These are phyloP conservation scores for Lacerta agilis DNA, from an alignment of 2,797 vertebrate species.

Conservation along the genomic window DNA sequence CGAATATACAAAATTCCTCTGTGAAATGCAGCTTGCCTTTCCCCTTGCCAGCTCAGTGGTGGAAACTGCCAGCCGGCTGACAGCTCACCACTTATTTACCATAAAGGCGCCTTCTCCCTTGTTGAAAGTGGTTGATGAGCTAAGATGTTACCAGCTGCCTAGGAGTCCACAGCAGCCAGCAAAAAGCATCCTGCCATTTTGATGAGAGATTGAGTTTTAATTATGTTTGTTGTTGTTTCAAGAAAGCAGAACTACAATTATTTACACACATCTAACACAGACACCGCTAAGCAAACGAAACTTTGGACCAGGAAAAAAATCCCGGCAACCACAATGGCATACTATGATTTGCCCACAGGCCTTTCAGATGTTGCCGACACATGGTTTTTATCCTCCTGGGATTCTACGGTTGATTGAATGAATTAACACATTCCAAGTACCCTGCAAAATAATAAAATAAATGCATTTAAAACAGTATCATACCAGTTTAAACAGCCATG, in stretches of 20 bases:
- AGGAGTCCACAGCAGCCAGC: conserved; percentile 3
- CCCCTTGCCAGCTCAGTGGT: not conserved
- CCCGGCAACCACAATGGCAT: no score
- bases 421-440: no score
- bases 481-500: no score
- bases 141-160: conserved; percentile 20
- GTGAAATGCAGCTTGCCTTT: not conserved
- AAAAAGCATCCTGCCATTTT: not conserved
- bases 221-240: not conserved
- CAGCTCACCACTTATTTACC: not conserved
- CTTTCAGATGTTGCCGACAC: no score
- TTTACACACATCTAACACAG: no score
- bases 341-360: no score
- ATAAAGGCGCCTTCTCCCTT: not conserved
- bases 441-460: no score
- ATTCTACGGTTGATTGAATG: no score
- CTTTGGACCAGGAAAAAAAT: no score
- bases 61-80: conserved; percentile 11
- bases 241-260: not conserved
- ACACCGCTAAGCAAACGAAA: no score
- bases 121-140: not conserved
- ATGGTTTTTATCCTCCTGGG: no score
- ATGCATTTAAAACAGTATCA: no score
- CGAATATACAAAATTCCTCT: not conserved
- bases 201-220: not conserved